phyloP scores from a whole-genome alignment of 2,113 vertebrate genomes.

The Nestor notabilis region DNA sequence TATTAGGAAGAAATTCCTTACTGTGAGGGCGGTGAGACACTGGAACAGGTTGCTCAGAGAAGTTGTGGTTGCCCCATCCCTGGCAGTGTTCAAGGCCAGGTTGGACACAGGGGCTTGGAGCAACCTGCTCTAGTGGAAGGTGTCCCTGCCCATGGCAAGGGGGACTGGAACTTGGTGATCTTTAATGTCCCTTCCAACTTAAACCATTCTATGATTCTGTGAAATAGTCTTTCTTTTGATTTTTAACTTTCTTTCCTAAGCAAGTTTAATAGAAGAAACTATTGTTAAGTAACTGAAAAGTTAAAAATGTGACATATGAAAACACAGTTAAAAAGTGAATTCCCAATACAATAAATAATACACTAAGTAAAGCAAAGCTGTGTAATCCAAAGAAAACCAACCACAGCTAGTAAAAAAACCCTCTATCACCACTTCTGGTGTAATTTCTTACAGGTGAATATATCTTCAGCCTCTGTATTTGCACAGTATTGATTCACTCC shows the following conservation, averaged over 20 bases:
- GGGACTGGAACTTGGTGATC: background rate
- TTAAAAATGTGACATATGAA: background rate
- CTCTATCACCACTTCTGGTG: background rate
- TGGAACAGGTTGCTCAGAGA: background rate
- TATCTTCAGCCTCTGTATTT: background rate
- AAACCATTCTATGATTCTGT: background rate
- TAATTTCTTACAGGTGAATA: rapidly evolving
- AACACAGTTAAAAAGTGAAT: background rate
- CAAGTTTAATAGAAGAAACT: background rate
- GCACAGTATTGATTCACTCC: background rate
- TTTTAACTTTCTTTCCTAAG: conserved; percentile 6
- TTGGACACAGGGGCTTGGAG: background rate
- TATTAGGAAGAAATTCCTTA: background rate
- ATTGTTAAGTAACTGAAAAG: background rate
- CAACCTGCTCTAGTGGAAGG: background rate
- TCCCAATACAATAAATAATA: background rate
- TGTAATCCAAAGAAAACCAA: background rate
- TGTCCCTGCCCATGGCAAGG: background rate
- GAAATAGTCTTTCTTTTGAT: background rate
- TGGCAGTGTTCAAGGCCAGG: background rate
- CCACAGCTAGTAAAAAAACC: background rate
- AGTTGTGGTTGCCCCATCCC: background rate
- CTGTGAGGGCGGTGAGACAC: background rate
- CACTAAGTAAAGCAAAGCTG: background rate
- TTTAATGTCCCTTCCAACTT: background rate